phyloP scores from a whole-genome alignment of 2,113 vertebrate genomes.

The Cettia cetti region DNA sequence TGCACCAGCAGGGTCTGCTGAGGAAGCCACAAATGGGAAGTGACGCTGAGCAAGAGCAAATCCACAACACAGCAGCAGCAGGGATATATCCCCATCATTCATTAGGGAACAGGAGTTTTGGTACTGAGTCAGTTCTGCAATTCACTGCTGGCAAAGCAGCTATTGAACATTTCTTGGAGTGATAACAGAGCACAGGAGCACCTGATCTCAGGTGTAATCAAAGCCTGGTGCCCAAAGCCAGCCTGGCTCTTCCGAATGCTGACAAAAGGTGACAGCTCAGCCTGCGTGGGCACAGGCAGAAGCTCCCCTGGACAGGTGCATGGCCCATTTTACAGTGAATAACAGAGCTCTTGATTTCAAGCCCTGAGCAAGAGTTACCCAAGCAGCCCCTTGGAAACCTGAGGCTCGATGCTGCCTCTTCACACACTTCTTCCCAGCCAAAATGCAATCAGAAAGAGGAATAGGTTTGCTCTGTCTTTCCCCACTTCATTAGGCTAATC shows the following conservation, averaged over 20 bases:
- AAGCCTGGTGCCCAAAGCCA: not conserved
- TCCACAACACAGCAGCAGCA: not conserved
- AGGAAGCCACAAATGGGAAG: not conserved
- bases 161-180: not conserved
- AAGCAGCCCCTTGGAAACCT: not conserved
- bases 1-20: not conserved
- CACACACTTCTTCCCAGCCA: constrained; percentile 14
- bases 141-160: not conserved
- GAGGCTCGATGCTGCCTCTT: not conserved
- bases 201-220: not conserved
- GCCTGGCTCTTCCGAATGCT: not conserved
- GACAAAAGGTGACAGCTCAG: not conserved
- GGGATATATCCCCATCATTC: not conserved
- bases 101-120: too few species aligned
- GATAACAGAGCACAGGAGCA: not conserved
- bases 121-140: not conserved
- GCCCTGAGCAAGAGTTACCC: not conserved
- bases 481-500: constrained; percentile 52
- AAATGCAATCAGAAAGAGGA: constrained; percentile 47
- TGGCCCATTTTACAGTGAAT: not conserved
- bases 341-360: not conserved
- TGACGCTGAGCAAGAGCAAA: fast-evolving
- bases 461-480: constrained; percentile 18
- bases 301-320: not conserved
- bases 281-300: not conserved